Base-by-base conservation (phyloP, 2,113 vertebrate species). In the Ascaphus truei region DNA sequence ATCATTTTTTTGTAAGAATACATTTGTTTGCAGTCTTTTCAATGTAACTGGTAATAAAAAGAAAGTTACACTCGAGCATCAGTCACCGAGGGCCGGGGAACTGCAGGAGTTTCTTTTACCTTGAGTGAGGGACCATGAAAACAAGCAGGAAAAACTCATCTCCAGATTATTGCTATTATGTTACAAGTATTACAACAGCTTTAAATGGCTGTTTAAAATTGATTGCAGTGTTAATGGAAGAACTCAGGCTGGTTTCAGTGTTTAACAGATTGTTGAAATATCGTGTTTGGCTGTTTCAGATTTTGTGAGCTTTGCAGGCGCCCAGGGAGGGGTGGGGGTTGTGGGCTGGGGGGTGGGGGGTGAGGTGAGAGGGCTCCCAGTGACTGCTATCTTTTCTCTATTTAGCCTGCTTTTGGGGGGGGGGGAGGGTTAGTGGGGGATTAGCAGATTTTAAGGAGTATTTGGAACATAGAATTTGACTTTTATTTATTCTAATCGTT, bases 191-290 rank as follows among this genome's bases (percentile, higher is more conserved):
- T 61, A 71, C 67, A 71, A 60, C 67, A 61, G 67, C 67, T 71
- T 71, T 71, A 71, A 71, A 71, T 71, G 67, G 67, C 67, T 71
- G 67, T 71, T 71, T 71, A 71, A 61, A 71, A 71, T 71, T 71
- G 67, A 71, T 71, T 71, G 67, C 67, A 61, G 67, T 71, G 67
- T 71, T 71, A 71, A 71, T 71, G 67, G 67, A 71, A 61, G 67
- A 71, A 71, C 67, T 45, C 67, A 41, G 67, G 67, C 67, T 71
- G 67, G 56, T 61, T 71, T 61, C 45, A 71, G 45, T 71, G 67
- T 71, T 71, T 52, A 71, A 71, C 67, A 71, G 67, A 71, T 71
- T 71, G 67, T 61, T 61, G 67, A 71, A 61, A 71, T 71, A 61
- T 71, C 67, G 45, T 71, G 67, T 71, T 71, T 71, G 67, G 56